phyloP scores from a whole-genome alignment of 2,888 invertebrate species.

The Pegoplata infirma region DNA sequence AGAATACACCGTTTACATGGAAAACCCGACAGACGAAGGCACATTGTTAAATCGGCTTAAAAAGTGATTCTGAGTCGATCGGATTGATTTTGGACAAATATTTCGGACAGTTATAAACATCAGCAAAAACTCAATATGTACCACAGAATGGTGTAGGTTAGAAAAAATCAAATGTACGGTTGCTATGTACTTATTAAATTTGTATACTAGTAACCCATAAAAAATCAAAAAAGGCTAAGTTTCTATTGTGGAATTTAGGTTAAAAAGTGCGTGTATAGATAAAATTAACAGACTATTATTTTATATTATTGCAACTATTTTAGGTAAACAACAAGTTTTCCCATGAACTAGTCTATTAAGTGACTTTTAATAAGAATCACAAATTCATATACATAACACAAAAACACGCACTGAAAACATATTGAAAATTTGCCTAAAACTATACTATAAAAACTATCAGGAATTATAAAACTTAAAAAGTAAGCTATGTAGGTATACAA shows the following conservation, averaged over 20 bases:
- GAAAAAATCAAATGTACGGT: neutral
- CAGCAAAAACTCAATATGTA: too few species aligned
- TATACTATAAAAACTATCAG: neutral
- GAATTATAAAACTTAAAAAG: constrained; percentile 9
- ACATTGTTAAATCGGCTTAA: too few species aligned
- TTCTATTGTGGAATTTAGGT: constrained; percentile 14
- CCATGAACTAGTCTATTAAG: constrained; percentile 13
- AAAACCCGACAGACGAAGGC: too few species aligned
- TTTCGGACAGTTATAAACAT: too few species aligned
- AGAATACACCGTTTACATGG: too few species aligned
- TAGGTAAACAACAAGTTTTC: neutral
- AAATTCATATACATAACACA: neutral
- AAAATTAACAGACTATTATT: neutral
- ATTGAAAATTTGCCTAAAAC: neutral
- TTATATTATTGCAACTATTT: neutral
- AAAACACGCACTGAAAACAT: neutral
- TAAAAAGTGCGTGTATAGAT: constrained; percentile 38
- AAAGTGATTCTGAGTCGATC: too few species aligned
- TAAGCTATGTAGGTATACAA: constrained; percentile 28
- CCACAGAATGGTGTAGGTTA: too few species aligned
- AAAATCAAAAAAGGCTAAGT: neutral
- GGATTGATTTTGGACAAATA: too few species aligned
- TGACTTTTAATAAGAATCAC: neutral
- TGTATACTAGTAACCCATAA: neutral
- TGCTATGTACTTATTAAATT: neutral